Evolutionary conservation across 2,888 invertebrate genomes (phyloP), one percentile per base, ranked within the genome.

Genomic region (Dromius quadrimaculatus): DNA sequence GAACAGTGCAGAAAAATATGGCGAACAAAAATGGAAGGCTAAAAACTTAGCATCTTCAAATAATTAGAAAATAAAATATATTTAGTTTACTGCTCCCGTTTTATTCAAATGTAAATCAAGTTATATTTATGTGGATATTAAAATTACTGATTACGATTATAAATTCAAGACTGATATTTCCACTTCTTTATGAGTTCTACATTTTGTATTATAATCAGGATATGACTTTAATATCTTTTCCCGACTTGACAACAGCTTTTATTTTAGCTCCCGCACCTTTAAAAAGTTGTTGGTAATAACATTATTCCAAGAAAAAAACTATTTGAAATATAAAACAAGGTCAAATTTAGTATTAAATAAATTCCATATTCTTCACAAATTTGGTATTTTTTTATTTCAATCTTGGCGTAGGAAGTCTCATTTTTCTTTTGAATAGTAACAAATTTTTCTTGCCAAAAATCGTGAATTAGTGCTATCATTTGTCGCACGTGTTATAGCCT

Each of bases 381-480:
- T n/a, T n/a, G n/a, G n/a, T n/a, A 15, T 15, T 15, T 13, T 41
- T 17, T 41, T 15, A 41, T 41, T 41, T 17, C 4, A 41, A 15
- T 2, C 28, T 2, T 11, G 11, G 15, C 23, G 28, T 28, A 13
- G 50, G 50, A 15, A 11, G n/a, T 61, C 38, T 41, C 22, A 61
- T 62, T 50, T 62, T n/a, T n/a, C n/a, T n/a, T n/a, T n/a, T n/a
- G n/a, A n/a, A n/a, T n/a, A n/a, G n/a, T n/a, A n/a, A n/a, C n/a
- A 41, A 66, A 22, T 47, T 20, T 50, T 50, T 38, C 22, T 66
- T 66, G 66, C 66, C 66, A 66, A 66, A 66, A 38, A 19, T 19
- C 43, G 32, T 66, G 43, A 66, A 66, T 54, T 66, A 66, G 23
- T 54, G 54, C 66, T 66, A 66, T 66, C 66, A 54, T 64, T 64